These are phyloP conservation scores for Cybosia mesomella DNA, from an alignment of 2,888 invertebrate genomes.

Conservation along the genomic window DNA sequence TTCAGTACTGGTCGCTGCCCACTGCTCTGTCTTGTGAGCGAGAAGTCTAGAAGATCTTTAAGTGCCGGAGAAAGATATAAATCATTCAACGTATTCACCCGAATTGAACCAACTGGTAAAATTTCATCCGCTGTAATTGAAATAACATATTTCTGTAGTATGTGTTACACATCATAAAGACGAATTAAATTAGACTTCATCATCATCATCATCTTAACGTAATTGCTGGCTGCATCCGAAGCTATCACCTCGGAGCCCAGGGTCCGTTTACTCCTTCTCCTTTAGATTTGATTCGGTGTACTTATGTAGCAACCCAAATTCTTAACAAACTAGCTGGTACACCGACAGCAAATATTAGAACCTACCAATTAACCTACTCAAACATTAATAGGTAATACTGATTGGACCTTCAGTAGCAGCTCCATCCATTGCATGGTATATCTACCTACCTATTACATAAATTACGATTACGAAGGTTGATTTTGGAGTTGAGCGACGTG, in stretches of 20 bases:
- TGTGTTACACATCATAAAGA: background rate
- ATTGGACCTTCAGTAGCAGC: no score
- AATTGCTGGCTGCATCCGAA: no score
- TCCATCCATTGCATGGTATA: no score
- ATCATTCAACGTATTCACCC: slow-evolving; percentile 77
- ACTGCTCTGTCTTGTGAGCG: slow-evolving; percentile 67
- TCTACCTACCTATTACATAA: no score
- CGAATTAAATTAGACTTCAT: background rate
- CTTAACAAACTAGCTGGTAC: no score
- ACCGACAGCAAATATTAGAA: no score
- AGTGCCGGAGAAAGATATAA: slow-evolving; percentile 74
- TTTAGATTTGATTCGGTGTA: no score
- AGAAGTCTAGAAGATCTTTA: slow-evolving; percentile 82
- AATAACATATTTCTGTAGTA: background rate
- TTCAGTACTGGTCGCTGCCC: slow-evolving; percentile 83
- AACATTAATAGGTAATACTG: no score
- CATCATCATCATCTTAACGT: background rate
- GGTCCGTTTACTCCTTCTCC: background rate
- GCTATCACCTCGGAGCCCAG: no score
- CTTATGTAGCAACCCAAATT: no score
- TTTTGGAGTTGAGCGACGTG: background rate
- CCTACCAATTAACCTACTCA: no score
- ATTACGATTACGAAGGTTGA: no score
- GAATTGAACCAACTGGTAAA: slow-evolving; percentile 86
- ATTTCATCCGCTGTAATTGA: slow-evolving; percentile 84